Base-by-base conservation (phyloP, 2,797 vertebrate species). In the Hemibagrus guttatus region DNA sequence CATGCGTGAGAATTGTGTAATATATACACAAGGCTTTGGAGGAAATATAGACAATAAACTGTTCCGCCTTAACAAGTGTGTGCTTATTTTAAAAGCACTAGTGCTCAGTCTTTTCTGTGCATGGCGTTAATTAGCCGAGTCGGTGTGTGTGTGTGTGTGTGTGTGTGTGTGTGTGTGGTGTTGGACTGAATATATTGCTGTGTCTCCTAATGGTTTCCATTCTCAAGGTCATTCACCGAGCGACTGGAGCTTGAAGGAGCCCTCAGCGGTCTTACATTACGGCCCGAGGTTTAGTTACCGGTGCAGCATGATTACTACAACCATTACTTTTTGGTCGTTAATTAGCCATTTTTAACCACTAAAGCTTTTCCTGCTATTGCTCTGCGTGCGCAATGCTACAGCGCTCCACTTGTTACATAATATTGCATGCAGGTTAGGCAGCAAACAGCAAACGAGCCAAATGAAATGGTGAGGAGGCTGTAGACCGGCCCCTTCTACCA, bases 211-310 rank as follows among this genome's bases (percentile, higher is more conserved):
- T 85, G 92, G 90, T 86, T 90, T 91, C 90, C 74, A 84, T 92
- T 90, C 93, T 96, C 96, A 96, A 96, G 96, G 96, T 96, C 96
- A 96, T 95, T 92, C 90, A 84, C 69, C 71, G 88, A 58, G 87
- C 85, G 87, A 81, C 59, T 86, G 64, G 83, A 85, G 91, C 87
- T 87, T 88, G 87, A 88, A 89, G 87, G 85, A 88, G 85, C 83
- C 84, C 83, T 87, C 86, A 82, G 84, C 81, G 58, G 83, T 78
- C 86, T 92, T 92, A 91, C 85, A 90, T 91, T 92, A 92, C 84
- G 83, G 59, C 11, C 71, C 35, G 86, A 71, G 79, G 49, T 86
- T 71, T 86, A 85, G 86, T 90, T 85, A 79, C 85, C 84, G 79
- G 81, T 82, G 61, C 49, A 85, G 84, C 71, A 79, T 87, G 42